These are phyloP conservation scores for Eunapius fragilis DNA, from an alignment of 37 sponge, comb jelly and placozoan species.

Conservation along the genomic window DNA sequence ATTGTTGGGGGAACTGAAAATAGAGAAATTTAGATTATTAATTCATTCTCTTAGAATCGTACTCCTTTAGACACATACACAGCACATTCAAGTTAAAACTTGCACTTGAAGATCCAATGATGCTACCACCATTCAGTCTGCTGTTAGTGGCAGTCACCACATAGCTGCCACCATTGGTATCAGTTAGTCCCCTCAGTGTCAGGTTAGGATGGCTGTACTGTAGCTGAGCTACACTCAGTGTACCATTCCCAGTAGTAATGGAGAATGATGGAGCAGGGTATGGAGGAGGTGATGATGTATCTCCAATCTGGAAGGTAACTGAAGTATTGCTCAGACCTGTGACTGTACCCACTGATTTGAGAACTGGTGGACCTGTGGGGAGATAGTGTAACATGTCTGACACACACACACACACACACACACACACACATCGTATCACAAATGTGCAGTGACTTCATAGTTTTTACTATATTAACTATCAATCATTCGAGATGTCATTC, in stretches of 20 bases:
- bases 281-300: not conserved
- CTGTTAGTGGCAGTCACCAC: conserved; percentile 7
- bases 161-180: conserved; percentile 6
- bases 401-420: no score
- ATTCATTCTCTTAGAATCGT: not conserved
- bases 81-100: conserved; percentile 4
- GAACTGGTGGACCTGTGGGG: not conserved
- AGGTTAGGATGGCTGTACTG: not conserved
- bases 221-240: not conserved
- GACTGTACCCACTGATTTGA: not conserved
- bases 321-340: not conserved
- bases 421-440: no score
- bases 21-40: not conserved
- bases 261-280: not conserved
- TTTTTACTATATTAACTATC: no score
- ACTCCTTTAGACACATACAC: not conserved
- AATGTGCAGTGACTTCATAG: no score
- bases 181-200: not conserved
- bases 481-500: no score
- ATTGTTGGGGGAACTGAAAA: conserved; percentile 29
- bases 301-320: not conserved
- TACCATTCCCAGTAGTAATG: not conserved
- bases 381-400: no score
- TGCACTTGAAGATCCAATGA: not conserved
- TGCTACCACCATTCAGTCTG: not conserved